Conservation (phyloP, 2,797 vertebrate species). For the Gephyroberyx darwinii region DNA sequence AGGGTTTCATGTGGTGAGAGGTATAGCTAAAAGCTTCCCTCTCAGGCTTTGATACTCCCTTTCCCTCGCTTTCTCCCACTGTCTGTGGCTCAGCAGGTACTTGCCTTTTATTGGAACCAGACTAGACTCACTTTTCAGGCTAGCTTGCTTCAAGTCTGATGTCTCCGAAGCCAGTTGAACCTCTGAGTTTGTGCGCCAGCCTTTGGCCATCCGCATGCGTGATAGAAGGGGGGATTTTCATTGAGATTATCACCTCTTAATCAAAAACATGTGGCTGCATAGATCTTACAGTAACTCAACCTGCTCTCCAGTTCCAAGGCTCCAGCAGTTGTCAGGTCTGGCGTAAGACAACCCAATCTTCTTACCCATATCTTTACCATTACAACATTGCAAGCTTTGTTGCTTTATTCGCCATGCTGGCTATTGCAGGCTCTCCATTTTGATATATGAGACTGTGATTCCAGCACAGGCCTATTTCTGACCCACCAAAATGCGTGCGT, state of each 20-base stretch:
- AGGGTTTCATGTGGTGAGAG: conserved; percentile 63
- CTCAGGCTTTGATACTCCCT: conserved; percentile 55
- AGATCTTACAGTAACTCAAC: conserved; percentile 70
- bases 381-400: conserved; percentile 68
- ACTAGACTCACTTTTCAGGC: conserved; percentile 60
- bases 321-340: conserved; percentile 65
- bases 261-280: conserved; percentile 81
- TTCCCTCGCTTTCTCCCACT: conserved; percentile 54
- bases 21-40: conserved; percentile 56
- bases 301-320: conserved; percentile 57
- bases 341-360: conserved; percentile 70
- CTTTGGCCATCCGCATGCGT: conserved; percentile 66
- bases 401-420: conserved; percentile 46
- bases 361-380: conserved; percentile 60
- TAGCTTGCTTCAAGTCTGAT: conserved; percentile 66
- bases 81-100: conserved; percentile 77
- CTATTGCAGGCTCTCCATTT: conserved; percentile 49
- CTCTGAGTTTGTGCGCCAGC: conserved; percentile 63
- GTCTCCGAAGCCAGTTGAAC: conserved; percentile 71
- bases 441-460: conserved; percentile 70
- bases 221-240: conserved; percentile 71
- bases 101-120: conserved; percentile 79
- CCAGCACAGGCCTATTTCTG: conserved; percentile 64
- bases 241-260: conserved; percentile 84
- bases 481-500: conserved; percentile 65